A percentile compares a stretch with the other conserved stretches of the same genome.
Conservation (phyloP, 2,113 vertebrate species). For the Ivindomyrus marchei region DNA sequence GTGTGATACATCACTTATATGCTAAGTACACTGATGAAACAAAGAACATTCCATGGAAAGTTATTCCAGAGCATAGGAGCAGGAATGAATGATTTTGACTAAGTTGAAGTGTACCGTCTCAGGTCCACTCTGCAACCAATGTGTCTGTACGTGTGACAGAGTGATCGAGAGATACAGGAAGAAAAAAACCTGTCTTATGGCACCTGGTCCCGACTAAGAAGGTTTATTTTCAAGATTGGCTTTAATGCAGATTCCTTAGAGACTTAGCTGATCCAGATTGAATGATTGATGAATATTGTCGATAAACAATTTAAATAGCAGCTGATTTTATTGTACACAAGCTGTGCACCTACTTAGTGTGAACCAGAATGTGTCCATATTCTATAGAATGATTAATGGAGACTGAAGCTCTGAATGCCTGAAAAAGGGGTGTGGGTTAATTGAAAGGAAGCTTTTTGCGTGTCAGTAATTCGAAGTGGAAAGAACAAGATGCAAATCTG, state of each 20-base stretch:
- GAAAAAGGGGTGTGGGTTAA: not conserved
- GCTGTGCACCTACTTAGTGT: not conserved
- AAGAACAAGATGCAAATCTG: not conserved
- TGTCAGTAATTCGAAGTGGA: not conserved
- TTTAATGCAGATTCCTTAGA: not conserved
- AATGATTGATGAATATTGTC: not conserved
- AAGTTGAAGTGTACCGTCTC: not conserved
- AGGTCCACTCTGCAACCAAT: too few relatives aligned
- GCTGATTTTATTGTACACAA: not conserved
- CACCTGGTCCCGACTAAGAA: not conserved
- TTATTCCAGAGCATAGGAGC: not conserved
- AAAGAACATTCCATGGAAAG: conserved; percentile 10
- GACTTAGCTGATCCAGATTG: not conserved
- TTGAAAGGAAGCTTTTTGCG: not conserved
- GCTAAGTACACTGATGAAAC: not conserved
- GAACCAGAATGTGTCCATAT: not conserved
- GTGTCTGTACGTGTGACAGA: not conserved
- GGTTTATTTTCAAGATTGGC: not conserved
- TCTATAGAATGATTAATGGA: not conserved
- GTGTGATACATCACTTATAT: conserved; percentile 6
- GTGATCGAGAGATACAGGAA: not conserved
- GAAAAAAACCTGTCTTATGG: not conserved
- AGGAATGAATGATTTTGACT: not conserved
- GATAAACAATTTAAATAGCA: not conserved
- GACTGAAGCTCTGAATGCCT: not conserved